Conservation (phyloP, 2,113 vertebrate species). For the Sminthopsis crassicaudata region DNA sequence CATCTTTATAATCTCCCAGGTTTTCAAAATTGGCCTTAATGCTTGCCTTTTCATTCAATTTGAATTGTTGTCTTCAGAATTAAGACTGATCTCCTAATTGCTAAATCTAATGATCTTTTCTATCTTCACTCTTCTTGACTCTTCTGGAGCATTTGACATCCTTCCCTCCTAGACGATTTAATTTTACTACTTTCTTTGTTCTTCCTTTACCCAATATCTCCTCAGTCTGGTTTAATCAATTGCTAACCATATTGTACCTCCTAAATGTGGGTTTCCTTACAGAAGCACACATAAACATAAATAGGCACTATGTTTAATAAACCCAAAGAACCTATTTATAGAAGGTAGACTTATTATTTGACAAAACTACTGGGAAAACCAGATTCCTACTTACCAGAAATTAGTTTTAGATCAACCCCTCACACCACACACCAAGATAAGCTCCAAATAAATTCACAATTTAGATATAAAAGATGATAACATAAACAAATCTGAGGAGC, state of each 20-base stretch:
- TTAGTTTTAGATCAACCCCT: not conserved
- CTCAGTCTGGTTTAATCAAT: not conserved
- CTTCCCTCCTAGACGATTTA: not conserved
- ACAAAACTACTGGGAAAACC: not conserved
- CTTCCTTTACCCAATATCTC: no score
- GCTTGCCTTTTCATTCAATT: not conserved
- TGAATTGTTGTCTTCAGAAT: not conserved
- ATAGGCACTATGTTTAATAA: not conserved
- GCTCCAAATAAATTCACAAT: not conserved
- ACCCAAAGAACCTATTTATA: not conserved
- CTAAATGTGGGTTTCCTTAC: not conserved
- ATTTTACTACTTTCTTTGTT: not conserved
- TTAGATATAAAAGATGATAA: not conserved
- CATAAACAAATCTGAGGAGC: not conserved
- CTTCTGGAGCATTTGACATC: not conserved
- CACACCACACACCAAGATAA: not conserved
- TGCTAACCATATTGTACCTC: not conserved
- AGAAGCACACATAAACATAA: not conserved
- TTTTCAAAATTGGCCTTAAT: not conserved
- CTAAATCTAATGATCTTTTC: not conserved
- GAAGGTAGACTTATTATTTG: not conserved
- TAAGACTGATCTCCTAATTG: not conserved
- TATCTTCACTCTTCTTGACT: not conserved
- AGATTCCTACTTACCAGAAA: not conserved
- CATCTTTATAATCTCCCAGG: not conserved